These are phyloP conservation scores for Apolygus lucorum DNA, from an alignment of 1,140 invertebrate genomes.

Conservation along the genomic window DNA sequence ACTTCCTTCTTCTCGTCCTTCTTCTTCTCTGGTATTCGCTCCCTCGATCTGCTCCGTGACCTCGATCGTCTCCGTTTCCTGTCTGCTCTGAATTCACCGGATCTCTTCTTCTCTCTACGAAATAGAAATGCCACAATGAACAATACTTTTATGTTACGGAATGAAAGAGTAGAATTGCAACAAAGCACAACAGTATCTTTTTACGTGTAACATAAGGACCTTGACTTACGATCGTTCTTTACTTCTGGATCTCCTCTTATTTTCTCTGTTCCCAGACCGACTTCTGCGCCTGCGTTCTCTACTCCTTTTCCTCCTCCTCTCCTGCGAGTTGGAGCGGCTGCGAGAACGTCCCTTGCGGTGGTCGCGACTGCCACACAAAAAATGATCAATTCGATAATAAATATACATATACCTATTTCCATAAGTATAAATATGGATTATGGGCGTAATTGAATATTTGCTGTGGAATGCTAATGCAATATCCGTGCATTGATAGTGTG, in stretches of 20 bases:
- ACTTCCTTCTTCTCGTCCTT: conserved; percentile 49
- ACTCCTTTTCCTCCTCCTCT: conserved; percentile 32
- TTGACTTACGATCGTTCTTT: conserved; percentile 43
- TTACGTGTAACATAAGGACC: conserved; percentile 11
- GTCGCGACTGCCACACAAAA: too few relatives aligned
- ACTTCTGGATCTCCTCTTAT: conserved; percentile 49
- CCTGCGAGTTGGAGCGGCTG: conserved; percentile 30
- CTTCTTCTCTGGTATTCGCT: conserved; percentile 40
- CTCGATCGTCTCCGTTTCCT: conserved; percentile 33
- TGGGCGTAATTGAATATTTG: too few relatives aligned
- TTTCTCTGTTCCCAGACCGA: conserved; percentile 35
- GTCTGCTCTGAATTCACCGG: conserved; percentile 29
- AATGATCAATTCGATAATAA: too few relatives aligned
- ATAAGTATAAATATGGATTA: too few relatives aligned
- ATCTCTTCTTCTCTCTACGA: conserved; percentile 30
- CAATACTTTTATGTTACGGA: neutral
- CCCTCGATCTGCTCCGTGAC: conserved; percentile 42
- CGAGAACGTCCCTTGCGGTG: conserved; percentile 32
- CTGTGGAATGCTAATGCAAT: too few relatives aligned
- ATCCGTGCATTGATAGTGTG: too few relatives aligned
- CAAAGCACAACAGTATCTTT: conserved; percentile 5
- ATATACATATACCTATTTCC: too few relatives aligned
- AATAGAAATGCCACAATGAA: conserved; percentile 1
- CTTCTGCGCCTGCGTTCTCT: conserved; percentile 33
- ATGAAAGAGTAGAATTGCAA: conserved; percentile 11